phyloP scores from a whole-genome alignment of 92 coral and sea anemone genomes.

The Zoanthus solanderi region DNA sequence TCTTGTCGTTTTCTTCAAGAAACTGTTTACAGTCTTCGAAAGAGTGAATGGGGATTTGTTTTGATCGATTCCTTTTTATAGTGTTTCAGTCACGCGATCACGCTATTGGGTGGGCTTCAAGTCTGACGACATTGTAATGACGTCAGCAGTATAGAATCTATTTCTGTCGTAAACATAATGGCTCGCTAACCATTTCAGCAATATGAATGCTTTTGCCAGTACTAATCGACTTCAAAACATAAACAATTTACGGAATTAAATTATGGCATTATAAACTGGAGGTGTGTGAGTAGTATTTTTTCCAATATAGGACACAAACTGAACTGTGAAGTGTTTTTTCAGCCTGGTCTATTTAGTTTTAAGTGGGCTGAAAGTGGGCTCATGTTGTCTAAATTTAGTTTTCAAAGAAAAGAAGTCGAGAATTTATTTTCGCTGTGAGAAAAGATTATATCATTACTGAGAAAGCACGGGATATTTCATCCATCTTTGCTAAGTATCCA shows the following conservation, averaged over 20 bases:
- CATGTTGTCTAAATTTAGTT: not conserved
- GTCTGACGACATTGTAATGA: slow-evolving; percentile 37
- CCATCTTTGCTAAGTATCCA: not conserved
- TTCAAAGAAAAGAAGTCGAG: not conserved
- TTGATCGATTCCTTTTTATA: slow-evolving; percentile 26
- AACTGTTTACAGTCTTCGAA: not conserved
- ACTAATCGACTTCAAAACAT: not conserved
- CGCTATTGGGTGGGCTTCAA: slow-evolving; percentile 45
- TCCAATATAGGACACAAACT: not conserved
- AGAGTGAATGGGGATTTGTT: not conserved
- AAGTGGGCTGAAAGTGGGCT: slow-evolving; percentile 1
- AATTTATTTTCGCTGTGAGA: not conserved
- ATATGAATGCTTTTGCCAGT: not conserved
- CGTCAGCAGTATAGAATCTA: slow-evolving; percentile 16
- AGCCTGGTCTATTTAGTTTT: not conserved
- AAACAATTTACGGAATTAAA: not conserved
- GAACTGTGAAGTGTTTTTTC: not conserved
- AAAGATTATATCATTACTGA: not conserved
- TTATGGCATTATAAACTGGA: not conserved
- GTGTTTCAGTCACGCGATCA: slow-evolving; percentile 45
- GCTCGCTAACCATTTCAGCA: not conserved
- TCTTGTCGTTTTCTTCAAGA: not conserved
- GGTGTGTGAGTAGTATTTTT: not conserved
- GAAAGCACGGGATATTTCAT: not conserved
- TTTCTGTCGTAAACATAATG: not conserved